Base-by-base conservation (phyloP, 2,113 vertebrate genomes). In the Mesembrinibis cayennensis region DNA sequence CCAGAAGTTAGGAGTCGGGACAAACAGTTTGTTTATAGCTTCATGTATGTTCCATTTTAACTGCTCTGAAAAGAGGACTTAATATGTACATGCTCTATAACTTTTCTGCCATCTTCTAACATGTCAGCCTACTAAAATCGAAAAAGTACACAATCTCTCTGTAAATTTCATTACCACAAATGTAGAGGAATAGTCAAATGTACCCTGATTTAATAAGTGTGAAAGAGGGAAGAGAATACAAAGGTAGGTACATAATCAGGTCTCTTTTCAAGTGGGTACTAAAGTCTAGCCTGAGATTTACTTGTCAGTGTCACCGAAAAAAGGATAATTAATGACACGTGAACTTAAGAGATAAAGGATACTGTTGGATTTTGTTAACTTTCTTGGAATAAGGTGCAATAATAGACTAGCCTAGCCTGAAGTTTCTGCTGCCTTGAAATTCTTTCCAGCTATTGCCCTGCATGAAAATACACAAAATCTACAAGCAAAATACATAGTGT, bases 281-380 rank as follows among this genome's bases (percentile, higher is more conserved):
- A 94, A 97, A 97, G 93, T 94, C 52, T 89, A 95, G 44, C 26
- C 66, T 74, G 53, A 95, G 93, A 98, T 97, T 93, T 97, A 96
- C 84, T 93, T 97, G 80, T 97, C 45, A 42, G n/a, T 91, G 84
- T 93, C 45, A 87, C 67, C 23, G 49, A 97, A 97, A 97, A 98
- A 97, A 90, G 89, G 94, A 95, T 97, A 97, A 97, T 96, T 97
- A 97, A 94, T 93, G 45, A 96, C 34, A 70, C 52, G 81, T 96
- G 94, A 61, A 89, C 15, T 96, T 90, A 8, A 82, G 74, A 98
- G 83, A 96, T 97, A 98, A 98, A 95, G 69, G 59, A 71, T 62
- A 79, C 26, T 82, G 55, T 56, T 91, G 81, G 72, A 90, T 87
- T 96, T 82, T 92, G 53, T 89, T 96, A 90, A 96, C 96, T 98